phyloP scores from a whole-genome alignment of 2,888 invertebrate genomes.

The Gymnoscelis rufifasciata region DNA sequence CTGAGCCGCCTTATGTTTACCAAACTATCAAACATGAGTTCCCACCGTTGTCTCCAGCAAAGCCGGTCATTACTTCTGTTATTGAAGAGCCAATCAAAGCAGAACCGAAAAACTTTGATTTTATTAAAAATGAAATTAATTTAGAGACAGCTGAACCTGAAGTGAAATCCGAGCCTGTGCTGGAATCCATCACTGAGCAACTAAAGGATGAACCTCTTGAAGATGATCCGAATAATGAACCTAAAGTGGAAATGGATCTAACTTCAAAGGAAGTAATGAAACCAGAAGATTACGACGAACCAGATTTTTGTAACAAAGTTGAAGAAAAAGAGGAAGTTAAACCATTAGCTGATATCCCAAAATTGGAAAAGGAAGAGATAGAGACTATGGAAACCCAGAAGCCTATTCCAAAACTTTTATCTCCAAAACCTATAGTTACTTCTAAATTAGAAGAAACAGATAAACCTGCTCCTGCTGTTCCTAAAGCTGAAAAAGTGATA shows the following conservation, averaged over 20 bases:
- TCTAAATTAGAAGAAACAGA: slow-evolving; percentile 19
- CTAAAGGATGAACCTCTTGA: slow-evolving; percentile 23
- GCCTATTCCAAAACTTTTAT: slow-evolving; percentile 8
- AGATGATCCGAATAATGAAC: slow-evolving; percentile 46
- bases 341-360: slow-evolving; percentile 12
- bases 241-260: slow-evolving; percentile 60
- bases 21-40: slow-evolving; percentile 57
- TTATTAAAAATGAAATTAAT: slow-evolving; percentile 8
- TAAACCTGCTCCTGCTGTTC: slow-evolving; percentile 6
- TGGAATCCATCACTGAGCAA: not conserved
- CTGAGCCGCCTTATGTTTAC: slow-evolving; percentile 41
- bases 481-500: slow-evolving; percentile 18
- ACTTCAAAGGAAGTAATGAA: slow-evolving; percentile 70
- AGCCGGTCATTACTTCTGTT: slow-evolving; percentile 44
- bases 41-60: slow-evolving; percentile 56
- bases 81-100: slow-evolving; percentile 57
- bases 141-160: slow-evolving; percentile 27
- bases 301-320: slow-evolving; percentile 50
- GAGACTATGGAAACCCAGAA: slow-evolving; percentile 7
- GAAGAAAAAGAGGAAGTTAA: slow-evolving; percentile 34
- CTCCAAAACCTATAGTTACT: slow-evolving; percentile 11
- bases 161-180: slow-evolving; percentile 42
- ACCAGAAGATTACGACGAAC: slow-evolving; percentile 61
- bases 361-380: slow-evolving; percentile 12
- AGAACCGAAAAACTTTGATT: slow-evolving; percentile 29